phyloP scores from a whole-genome alignment of 1,140 invertebrate species.

The Phymastichus coffea region DNA sequence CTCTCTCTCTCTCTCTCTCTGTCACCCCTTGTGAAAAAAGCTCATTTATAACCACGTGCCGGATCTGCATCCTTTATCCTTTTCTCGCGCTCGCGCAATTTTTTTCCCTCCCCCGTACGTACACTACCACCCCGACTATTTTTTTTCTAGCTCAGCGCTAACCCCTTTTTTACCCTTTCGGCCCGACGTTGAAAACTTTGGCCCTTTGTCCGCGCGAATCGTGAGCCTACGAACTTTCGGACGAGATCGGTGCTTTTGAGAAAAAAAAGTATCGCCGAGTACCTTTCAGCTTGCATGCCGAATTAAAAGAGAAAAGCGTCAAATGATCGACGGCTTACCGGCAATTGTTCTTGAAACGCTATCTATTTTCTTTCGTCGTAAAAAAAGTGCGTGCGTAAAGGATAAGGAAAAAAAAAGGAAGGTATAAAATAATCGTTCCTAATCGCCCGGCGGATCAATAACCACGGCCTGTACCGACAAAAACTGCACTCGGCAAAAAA shows the following conservation, averaged over 20 bases:
- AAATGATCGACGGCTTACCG: neutral
- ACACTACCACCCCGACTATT: neutral
- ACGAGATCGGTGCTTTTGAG: too few relatives aligned
- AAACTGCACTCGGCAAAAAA: too few relatives aligned
- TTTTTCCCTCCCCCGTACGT: slow-evolving; percentile 7
- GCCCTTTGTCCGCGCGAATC: neutral
- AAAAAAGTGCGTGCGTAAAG: neutral
- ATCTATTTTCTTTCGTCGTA: neutral
- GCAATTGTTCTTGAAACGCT: neutral
- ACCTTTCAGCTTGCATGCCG: too few relatives aligned
- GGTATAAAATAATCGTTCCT: too few relatives aligned
- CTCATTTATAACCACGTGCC: slow-evolving; percentile 6
- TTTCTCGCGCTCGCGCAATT: slow-evolving; percentile 1
- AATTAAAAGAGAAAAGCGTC: too few relatives aligned
- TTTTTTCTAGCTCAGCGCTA: neutral
- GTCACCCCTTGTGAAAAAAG: neutral
- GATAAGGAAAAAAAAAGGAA: too few relatives aligned
- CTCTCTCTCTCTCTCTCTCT: too few relatives aligned
- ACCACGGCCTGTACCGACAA: too few relatives aligned
- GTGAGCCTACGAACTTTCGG: too few relatives aligned
- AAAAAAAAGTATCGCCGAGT: too few relatives aligned
- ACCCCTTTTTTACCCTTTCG: slow-evolving; percentile 22
- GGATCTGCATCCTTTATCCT: neutral
- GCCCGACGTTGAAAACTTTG: neutral
- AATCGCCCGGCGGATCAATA: too few relatives aligned